Percentiles rank a stretch among this genome's conserved stretches.
These are phyloP conservation scores for Andricus quercusramuli DNA, from an alignment of 2,888 invertebrate species.

Conservation along the genomic window DNA sequence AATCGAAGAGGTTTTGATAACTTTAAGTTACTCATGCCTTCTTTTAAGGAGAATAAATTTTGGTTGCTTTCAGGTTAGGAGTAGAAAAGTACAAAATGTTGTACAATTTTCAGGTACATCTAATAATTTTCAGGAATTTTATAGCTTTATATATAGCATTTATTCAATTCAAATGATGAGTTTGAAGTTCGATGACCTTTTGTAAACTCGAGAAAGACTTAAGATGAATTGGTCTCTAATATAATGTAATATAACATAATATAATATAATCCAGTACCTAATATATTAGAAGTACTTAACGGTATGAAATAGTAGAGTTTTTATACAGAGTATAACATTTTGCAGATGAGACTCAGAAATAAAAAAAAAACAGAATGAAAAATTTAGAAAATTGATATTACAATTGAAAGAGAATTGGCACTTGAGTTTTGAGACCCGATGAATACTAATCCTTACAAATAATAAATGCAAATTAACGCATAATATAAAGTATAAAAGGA, in stretches of 20 bases:
- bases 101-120: slow-evolving; percentile 7
- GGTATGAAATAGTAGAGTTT: slow-evolving; percentile 21
- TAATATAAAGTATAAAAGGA: not conserved
- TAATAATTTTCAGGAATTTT: slow-evolving; percentile 23
- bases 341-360: not conserved
- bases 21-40: not conserved
- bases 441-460: not conserved
- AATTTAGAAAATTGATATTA: not conserved
- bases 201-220: not conserved
- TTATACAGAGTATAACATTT: slow-evolving; percentile 23
- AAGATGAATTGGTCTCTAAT: not conserved
- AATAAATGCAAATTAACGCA: not conserved
- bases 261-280: not conserved
- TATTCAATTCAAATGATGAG: not conserved
- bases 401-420: not conserved
- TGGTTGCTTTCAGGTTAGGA: not conserved
- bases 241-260: too few species aligned
- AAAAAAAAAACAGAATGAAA: slow-evolving; percentile 4
- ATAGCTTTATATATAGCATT: not conserved
- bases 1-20: not conserved
- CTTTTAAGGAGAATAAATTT: not conserved
- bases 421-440: too few species aligned
- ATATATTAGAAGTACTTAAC: slow-evolving; percentile 27
- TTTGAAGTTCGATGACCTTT: not conserved
- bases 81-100: slow-evolving; percentile 23